Base-by-base conservation (phyloP, 2,888 invertebrate species). In the Drepana falcataria region DNA sequence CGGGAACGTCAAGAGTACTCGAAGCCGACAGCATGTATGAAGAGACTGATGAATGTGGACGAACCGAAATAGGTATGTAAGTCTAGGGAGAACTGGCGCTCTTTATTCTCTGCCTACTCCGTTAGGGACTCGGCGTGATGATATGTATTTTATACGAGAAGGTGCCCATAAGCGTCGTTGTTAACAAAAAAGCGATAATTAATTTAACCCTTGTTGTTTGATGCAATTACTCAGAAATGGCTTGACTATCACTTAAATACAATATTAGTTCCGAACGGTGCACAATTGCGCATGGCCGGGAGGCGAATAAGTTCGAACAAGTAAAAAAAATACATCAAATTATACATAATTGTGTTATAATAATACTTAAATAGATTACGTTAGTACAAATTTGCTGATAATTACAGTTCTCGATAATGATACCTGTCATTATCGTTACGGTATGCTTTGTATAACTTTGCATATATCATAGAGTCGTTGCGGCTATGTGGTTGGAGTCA, bases 331-430 rank as follows among this genome's bases (percentile, higher is more conserved):
- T 69, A 65, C 58, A 60, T 63, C 59, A 73, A 77, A 79, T 79
- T 77, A 75, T 68, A 60, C 68, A 58, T 81, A 80, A 84, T 81
- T 76, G 78, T 75, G 77, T 79, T 81, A 79, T 80, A 82, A 82
- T 79, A 72, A 63, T 60, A 61, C 66, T 53, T 63, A 77, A 75
- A 79, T 77, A 76, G 71, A 70, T 73, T 70, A 66, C 67, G 72
- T 75, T 77, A 69, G 69, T 75, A 76, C 76, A 79, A 81, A 82
- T 79, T 75, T 69, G 65, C 56, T 62, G 62, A 72, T 82, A 83
- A 82, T 83, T 77, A 71, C 56, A 65, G 56, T 51, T 58, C 48
- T 49, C 61, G 64, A 62, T 78, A 76, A 77, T 75, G 59, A 69
- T 63, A 65, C 57, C 56, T 57, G 55, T 70, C 58, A 67, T 70